These are phyloP conservation scores for Ptiloglossa arizonensis DNA, from an alignment of 1,140 invertebrate species.

Conservation along the genomic window DNA sequence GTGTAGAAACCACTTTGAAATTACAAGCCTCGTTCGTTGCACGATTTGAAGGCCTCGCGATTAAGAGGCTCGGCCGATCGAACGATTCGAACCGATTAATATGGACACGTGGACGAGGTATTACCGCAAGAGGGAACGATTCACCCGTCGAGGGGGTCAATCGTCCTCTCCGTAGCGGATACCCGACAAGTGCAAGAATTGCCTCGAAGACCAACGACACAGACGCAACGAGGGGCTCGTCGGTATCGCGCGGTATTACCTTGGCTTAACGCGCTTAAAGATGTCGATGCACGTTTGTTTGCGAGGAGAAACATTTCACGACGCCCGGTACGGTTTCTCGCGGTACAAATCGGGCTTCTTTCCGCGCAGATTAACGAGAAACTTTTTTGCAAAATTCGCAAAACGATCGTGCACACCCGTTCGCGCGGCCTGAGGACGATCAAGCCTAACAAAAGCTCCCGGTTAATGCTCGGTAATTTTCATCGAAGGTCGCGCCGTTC, in stretches of 20 bases:
- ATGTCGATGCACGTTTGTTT: not conserved
- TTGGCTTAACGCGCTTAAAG: conserved; percentile 3
- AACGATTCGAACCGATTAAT: too few species aligned
- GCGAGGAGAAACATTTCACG: conserved; percentile 14
- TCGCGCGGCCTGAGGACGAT: not conserved
- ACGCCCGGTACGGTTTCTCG: not conserved
- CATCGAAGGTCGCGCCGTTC: conserved; percentile 14
- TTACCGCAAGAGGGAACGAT: not conserved
- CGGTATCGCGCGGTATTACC: not conserved
- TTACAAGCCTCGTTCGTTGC: too few species aligned
- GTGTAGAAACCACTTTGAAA: too few species aligned
- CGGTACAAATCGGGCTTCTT: not conserved
- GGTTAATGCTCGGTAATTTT: conserved; percentile 35
- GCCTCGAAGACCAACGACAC: not conserved
- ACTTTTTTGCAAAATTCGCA: conserved; percentile 10
- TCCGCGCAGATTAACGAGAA: not conserved
- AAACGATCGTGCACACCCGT: not conserved
- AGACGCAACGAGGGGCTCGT: not conserved
- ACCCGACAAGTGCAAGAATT: conserved; percentile 8
- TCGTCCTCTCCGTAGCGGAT: conserved; percentile 1
- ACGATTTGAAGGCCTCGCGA: too few species aligned
- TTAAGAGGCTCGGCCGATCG: too few species aligned
- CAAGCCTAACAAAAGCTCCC: conserved; percentile 21
- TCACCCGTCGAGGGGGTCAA: conserved; percentile 1
- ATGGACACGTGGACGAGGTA: too few species aligned